These are phyloP conservation scores for Micromussa lordhowensis DNA, from an alignment of 92 coral and sea anemone genomes.

Conservation along the genomic window DNA sequence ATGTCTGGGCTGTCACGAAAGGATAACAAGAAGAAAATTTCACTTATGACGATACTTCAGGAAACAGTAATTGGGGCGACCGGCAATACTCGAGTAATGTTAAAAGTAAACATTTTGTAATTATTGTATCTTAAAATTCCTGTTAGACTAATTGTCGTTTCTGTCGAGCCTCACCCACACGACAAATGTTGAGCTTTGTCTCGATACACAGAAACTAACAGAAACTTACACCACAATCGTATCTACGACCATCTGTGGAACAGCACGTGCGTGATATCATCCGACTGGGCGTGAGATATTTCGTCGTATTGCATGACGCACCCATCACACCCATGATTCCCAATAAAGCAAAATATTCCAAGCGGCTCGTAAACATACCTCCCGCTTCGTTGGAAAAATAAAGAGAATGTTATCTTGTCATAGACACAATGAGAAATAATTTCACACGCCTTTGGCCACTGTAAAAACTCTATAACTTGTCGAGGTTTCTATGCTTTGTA, in stretches of 20 bases:
- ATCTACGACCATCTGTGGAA: background rate
- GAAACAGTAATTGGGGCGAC: conserved; percentile 5
- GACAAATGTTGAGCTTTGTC: background rate
- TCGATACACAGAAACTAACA: background rate
- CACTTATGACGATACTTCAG: background rate
- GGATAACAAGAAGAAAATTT: background rate
- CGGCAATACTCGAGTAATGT: background rate
- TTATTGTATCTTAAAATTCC: background rate
- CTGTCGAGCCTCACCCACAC: background rate
- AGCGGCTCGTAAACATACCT: background rate
- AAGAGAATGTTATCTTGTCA: background rate
- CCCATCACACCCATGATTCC: conserved; percentile 20
- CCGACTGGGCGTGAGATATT: conserved; percentile 7
- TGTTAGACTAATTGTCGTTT: background rate
- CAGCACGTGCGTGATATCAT: conserved; percentile 17
- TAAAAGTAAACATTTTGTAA: background rate
- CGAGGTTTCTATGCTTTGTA: no score
- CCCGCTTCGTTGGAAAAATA: background rate
- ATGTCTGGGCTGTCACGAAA: conserved; percentile 5
- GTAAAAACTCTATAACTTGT: no score
- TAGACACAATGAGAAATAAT: background rate
- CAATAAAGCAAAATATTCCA: background rate
- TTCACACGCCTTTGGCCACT: no score
- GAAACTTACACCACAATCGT: background rate
- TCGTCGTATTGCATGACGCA: conserved; percentile 19